Percentiles rank a stretch among this genome's conserved stretches.
phyloP scores from a whole-genome alignment of 2,888 invertebrate species.

The Encarsia formosa region DNA sequence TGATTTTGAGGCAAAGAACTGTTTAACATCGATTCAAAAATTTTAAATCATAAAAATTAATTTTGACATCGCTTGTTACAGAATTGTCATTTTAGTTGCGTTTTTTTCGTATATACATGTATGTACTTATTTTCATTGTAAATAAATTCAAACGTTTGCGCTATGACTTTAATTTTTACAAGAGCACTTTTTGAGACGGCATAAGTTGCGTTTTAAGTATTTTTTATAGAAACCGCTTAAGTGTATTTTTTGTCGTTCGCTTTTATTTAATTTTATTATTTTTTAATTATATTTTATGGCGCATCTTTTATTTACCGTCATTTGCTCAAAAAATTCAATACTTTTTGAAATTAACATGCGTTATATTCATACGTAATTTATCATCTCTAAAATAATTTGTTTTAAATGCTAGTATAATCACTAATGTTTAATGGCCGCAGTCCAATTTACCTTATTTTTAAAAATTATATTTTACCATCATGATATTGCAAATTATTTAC shows the following conservation, averaged over 20 bases:
- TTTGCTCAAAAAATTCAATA: neutral
- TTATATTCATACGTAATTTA: too few species aligned
- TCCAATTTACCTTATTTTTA: conserved; percentile 6
- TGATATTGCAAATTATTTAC: conserved; percentile 1
- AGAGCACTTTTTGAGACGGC: conserved; percentile 49
- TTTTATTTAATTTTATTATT: conserved; percentile 26
- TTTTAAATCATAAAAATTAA: too few species aligned
- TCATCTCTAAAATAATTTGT: neutral
- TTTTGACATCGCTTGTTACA: too few species aligned
- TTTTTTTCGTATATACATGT: too few species aligned
- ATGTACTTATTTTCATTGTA: too few species aligned
- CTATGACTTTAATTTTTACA: conserved; percentile 38
- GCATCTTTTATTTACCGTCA: neutral
- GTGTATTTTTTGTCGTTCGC: too few species aligned
- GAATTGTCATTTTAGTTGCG: too few species aligned
- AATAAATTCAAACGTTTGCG: conserved; percentile 24
- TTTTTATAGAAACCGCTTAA: too few species aligned
- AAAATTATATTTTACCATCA: neutral
- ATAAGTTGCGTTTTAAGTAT: conserved; percentile 39
- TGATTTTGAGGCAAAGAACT: too few species aligned
- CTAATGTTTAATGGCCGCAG: conserved; percentile 2
- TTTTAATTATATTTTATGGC: conserved; percentile 13
- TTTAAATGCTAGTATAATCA: neutral
- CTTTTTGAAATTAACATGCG: too few species aligned
- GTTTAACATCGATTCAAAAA: too few species aligned